A percentile compares a stretch with the other conserved stretches of the same genome.
phyloP scores from a whole-genome alignment of 2,888 invertebrate species.

The Diadegma fenestrale region DNA sequence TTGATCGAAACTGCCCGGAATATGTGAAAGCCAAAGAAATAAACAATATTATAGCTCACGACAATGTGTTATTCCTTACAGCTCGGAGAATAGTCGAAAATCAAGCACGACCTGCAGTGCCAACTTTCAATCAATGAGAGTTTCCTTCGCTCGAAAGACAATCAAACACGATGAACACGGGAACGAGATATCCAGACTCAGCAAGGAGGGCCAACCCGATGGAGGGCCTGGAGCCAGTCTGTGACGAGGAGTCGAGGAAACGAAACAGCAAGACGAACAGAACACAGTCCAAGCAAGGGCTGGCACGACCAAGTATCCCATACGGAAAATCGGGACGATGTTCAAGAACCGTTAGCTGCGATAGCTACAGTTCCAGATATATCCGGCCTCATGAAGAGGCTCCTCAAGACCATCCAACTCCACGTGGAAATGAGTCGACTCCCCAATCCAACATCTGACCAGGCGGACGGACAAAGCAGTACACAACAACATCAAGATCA shows the following conservation, averaged over 20 bases:
- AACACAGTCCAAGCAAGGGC: background rate
- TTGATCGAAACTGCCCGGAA: slow-evolving; percentile 3
- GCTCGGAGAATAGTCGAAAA: slow-evolving; percentile 11
- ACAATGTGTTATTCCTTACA: slow-evolving; percentile 14
- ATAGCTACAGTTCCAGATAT: slow-evolving; percentile 6
- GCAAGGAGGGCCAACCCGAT: background rate
- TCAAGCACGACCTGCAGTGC: background rate
- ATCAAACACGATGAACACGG: background rate
- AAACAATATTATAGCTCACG: slow-evolving; percentile 1
- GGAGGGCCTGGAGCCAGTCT: background rate
- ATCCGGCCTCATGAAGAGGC: background rate
- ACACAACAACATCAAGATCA: background rate
- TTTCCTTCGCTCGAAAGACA: background rate
- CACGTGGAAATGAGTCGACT: background rate
- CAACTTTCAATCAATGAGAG: slow-evolving; percentile 3
- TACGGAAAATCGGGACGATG: background rate
- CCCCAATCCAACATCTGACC: background rate
- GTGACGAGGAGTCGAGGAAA: background rate
- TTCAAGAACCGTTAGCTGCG: background rate
- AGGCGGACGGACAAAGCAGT: too few relatives aligned
- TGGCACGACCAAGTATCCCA: background rate
- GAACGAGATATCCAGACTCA: background rate
- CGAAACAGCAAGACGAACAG: background rate
- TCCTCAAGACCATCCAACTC: background rate
- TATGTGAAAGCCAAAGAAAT: slow-evolving; percentile 9